Evolutionary conservation across 2,888 invertebrate species (phyloP).

Genomic region (Cantharis flavilabris): DNA sequence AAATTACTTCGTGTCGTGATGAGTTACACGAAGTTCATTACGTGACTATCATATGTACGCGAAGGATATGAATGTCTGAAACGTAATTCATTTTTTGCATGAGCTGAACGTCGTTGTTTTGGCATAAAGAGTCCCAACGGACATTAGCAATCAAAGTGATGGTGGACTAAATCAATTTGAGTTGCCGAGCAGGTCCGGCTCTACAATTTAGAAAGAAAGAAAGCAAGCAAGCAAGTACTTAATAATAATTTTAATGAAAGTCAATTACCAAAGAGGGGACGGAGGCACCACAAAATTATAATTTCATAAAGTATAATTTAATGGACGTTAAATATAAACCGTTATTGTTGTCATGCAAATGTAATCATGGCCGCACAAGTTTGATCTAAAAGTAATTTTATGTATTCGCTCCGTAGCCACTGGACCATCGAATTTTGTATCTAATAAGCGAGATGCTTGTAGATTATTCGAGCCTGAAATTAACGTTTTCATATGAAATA

Average conservation of each 20-base stretch:
- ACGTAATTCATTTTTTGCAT: background rate
- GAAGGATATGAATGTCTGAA: background rate
- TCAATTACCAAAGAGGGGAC: constrained; percentile 17
- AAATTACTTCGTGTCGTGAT: background rate
- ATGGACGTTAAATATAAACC: constrained; percentile 31
- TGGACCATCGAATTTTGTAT: constrained; percentile 23
- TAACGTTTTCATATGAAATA: constrained; percentile 49
- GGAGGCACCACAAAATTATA: constrained; percentile 18
- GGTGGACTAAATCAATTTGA: background rate
- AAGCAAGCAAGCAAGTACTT: background rate
- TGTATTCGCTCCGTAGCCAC: constrained; percentile 19
- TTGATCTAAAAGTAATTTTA: constrained; percentile 38
- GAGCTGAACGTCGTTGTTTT: background rate
- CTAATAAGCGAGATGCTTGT: constrained; percentile 13
- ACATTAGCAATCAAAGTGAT: background rate
- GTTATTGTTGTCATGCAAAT: constrained; percentile 35
- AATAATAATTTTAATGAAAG: constrained; percentile 19
- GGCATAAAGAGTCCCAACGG: background rate
- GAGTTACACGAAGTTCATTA: background rate
- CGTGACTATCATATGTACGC: background rate
- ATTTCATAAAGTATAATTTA: constrained; percentile 30
- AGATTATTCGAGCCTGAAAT: constrained; percentile 45
- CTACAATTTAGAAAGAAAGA: background rate
- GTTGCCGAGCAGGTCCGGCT: background rate
- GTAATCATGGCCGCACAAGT: constrained; percentile 31